Conservation (phyloP, 2,113 vertebrate genomes). For the Sterna hirundo region DNA sequence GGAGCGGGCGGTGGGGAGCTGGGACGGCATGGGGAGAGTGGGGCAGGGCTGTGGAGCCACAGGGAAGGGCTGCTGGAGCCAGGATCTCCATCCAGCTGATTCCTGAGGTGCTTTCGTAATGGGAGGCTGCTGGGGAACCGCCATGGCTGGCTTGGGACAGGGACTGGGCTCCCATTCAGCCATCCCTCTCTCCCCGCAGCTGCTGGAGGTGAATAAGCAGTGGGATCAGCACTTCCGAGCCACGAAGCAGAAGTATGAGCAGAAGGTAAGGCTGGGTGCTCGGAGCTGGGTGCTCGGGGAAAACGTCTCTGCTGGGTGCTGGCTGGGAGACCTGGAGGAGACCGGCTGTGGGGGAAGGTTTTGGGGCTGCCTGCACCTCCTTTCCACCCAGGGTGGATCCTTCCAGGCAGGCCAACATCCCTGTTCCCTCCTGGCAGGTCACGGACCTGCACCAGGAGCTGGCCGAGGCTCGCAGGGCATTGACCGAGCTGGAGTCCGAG, state of each 20-base stretch:
- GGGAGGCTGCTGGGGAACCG: not conserved
- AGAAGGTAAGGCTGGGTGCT: constrained; percentile 83
- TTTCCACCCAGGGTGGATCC: not conserved
- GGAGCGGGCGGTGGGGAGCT: not conserved
- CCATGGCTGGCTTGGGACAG: not conserved
- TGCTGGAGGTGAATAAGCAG: constrained; percentile 98
- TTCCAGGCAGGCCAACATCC: not conserved
- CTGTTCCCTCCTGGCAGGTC: constrained; percentile 72
- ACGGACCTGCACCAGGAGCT: constrained; percentile 91
- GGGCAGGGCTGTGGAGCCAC: not conserved
- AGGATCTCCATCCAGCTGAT: not conserved
- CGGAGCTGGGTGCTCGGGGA: not conserved
- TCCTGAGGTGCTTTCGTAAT: not conserved
- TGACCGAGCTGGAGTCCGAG: constrained; percentile 87
- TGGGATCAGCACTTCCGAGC: constrained; percentile 98
- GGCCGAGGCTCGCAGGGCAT: constrained; percentile 85
- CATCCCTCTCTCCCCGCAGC: constrained; percentile 69
- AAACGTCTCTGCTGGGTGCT: not conserved
- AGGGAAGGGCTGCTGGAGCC: not conserved
- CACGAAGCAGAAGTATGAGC: constrained; percentile 97
- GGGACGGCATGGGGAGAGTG: not conserved
- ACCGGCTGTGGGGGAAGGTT: accelerated
- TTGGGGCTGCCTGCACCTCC: not conserved
- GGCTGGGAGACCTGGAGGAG: not conserved
- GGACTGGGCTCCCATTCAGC: not conserved